Evolutionary conservation across 2,888 invertebrate genomes (phyloP), one percentile per base, ranked within the genome.

Genomic region (Muschampia plurimacula): DNA sequence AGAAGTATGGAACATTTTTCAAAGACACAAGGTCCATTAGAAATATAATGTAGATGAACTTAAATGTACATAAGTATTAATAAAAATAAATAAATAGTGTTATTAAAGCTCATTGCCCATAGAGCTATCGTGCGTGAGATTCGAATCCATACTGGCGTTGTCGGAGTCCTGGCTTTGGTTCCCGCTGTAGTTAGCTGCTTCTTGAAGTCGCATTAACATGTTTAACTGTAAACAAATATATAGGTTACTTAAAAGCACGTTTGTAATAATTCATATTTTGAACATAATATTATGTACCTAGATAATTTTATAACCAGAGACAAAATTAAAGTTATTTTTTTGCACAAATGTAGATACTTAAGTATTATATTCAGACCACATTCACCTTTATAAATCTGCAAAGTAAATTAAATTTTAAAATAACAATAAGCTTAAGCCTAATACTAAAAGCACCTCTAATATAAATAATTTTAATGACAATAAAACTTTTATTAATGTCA

Each of bases 121-220:
- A 22, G 96, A 96, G 86, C 96, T 96, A 83, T 96, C 96, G 82
- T 96, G 96, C 7, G 96, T 96, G 84, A 96, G 94, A 92, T 96
- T 97, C 76, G 97, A 97, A 86, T 97, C 97, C 85, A 97, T 94
- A 84, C 97, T 98, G 78, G 97, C 97, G 82, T 97, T 97, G 89
- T 98, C 98, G 0, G 97, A 98, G 92, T 98, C 98, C 84, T 98
- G 98, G 86, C 97, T 98, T 93, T 98, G 98, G 81, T 97, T 97
- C 83, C 97, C 97, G 81, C 97, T 97, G 92, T 98, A 98, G 91
- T 98, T 98, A 65, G 99, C 98, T 39, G 98, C 99, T 93, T 99
- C 99, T 94, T 99, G 99, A 67, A 99, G 95, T 79, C 98, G 96
- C 98, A 98, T 98, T 85, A 99, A 92, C 99, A 99, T 99, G 85